Percentiles rank a stretch among this genome's conserved stretches.
These are phyloP conservation scores for Camelus bactrianus DNA, from an alignment of 2,113 vertebrate species.

Conservation along the genomic window DNA sequence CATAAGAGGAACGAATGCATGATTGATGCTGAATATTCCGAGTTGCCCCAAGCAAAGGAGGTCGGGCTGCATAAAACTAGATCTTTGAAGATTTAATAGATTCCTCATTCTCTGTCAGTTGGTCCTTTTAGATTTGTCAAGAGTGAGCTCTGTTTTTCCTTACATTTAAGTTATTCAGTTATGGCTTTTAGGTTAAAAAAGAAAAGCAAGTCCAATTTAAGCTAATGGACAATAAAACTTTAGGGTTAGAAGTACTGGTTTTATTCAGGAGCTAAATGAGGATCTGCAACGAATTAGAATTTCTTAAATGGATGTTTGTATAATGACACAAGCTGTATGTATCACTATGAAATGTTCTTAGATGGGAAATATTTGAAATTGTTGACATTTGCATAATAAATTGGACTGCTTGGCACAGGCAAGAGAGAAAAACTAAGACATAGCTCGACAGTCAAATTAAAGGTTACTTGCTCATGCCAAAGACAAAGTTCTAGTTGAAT, in stretches of 20 bases:
- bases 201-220: constrained; percentile 28
- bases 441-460: constrained; percentile 7
- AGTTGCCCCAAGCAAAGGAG: constrained; percentile 62
- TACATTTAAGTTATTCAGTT: not conserved
- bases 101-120: constrained; percentile 59
- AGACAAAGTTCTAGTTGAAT: not conserved
- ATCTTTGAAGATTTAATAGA: constrained; percentile 71
- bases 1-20: constrained; percentile 31
- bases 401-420: not conserved
- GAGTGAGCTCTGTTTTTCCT: constrained; percentile 44
- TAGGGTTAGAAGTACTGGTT: not conserved
- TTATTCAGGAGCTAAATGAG: not conserved
- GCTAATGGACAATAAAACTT: constrained; percentile 50
- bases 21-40: constrained; percentile 26
- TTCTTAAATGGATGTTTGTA: constrained; percentile 45
- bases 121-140: constrained; percentile 52
- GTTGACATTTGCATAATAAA: constrained; percentile 27
- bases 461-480: not conserved
- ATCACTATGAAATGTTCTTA: not conserved
- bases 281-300: constrained; percentile 36
- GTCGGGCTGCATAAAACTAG: not conserved
- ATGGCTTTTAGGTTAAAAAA: constrained; percentile 49
- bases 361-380: constrained; percentile 53
- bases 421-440: constrained; percentile 9
- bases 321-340: not conserved